phyloP scores from a whole-genome alignment of 2,888 invertebrate genomes.

The Enoplolaimus lenunculus region DNA sequence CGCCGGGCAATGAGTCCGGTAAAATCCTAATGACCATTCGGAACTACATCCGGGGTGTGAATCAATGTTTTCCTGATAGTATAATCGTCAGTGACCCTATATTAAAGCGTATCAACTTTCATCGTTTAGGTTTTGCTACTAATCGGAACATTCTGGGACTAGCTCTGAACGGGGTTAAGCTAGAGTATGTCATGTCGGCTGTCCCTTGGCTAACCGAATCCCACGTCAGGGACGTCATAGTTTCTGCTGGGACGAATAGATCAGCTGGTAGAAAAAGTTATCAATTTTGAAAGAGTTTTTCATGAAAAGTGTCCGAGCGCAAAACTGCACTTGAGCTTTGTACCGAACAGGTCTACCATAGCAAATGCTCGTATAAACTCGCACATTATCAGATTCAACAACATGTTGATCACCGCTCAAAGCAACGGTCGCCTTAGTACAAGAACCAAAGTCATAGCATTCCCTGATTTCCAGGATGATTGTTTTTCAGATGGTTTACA shows the following conservation, averaged over 20 bases:
- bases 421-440: background rate
- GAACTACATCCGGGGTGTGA: background rate
- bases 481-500: background rate
- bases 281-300: background rate
- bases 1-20: background rate
- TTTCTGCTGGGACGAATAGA: background rate
- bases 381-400: background rate
- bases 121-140: background rate
- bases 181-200: background rate
- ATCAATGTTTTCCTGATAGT: background rate
- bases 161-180: background rate
- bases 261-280: background rate
- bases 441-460: background rate
- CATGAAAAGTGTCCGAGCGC: background rate
- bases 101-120: background rate
- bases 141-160: background rate
- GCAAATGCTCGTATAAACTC: background rate
- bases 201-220: background rate
- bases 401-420: background rate
- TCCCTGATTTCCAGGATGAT: background rate
- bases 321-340: background rate
- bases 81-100: background rate
- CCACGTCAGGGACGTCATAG: background rate
- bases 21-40: background rate
- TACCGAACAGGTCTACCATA: background rate